phyloP scores from a whole-genome alignment of 2,888 invertebrate species.

The Ecliptopera silaceata region DNA sequence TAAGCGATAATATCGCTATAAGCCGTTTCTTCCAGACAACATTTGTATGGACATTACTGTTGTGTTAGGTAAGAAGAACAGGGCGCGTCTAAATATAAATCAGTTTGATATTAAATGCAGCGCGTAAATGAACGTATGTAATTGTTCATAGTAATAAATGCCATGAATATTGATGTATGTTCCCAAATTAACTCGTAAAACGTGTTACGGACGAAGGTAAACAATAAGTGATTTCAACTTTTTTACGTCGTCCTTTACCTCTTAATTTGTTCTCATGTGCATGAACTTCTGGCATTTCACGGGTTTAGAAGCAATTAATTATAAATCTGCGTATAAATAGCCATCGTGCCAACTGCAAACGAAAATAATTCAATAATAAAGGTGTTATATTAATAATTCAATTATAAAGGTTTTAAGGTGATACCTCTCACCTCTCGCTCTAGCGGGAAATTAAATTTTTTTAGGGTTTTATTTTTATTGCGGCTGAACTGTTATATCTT shows the following conservation, averaged over 20 bases:
- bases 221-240: slow-evolving; percentile 6
- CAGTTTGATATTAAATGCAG: no score
- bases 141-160: neutral
- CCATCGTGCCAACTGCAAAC: neutral
- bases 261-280: slow-evolving; percentile 7
- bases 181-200: neutral
- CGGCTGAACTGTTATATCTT: no score
- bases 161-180: neutral
- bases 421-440: no score
- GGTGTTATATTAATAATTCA: no score
- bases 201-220: neutral
- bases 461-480: no score
- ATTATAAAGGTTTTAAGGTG: no score
- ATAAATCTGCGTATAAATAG: neutral
- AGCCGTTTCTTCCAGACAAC: no score
- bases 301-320: slow-evolving; percentile 1
- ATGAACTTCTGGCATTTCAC: slow-evolving; percentile 26
- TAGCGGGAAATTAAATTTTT: no score
- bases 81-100: no score
- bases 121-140: neutral
- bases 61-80: no score
- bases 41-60: no score
- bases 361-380: neutral
- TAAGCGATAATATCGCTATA: no score
- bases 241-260: neutral